These are phyloP conservation scores for Papilio machaon DNA, from an alignment of 1,140 invertebrate species.

Conservation along the genomic window DNA sequence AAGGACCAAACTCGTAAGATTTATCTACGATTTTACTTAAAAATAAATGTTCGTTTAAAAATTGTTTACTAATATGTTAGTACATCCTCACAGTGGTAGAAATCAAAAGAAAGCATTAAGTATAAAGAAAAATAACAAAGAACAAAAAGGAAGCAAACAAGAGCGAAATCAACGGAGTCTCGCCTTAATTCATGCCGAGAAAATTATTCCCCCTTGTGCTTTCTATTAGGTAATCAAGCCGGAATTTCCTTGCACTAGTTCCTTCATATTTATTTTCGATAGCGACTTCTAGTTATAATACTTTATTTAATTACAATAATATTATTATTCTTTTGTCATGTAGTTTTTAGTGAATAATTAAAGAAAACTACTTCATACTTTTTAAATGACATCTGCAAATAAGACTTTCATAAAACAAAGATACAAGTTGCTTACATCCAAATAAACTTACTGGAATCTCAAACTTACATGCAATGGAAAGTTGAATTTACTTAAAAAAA, in stretches of 20 bases:
- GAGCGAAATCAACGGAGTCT: conserved; percentile 38
- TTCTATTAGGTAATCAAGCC: conserved; percentile 38
- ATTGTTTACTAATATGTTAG: conserved; percentile 5
- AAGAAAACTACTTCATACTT: too few relatives aligned
- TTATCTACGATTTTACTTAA: not conserved
- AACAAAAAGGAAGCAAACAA: conserved; percentile 38
- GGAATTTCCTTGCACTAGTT: conserved; percentile 28
- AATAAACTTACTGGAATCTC: too few relatives aligned
- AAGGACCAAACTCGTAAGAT: not conserved
- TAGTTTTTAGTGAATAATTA: too few relatives aligned
- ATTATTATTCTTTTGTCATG: not conserved
- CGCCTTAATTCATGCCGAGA: conserved; percentile 36
- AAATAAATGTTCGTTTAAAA: conserved; percentile 3
- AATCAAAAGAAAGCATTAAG: conserved; percentile 22
- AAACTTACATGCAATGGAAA: too few relatives aligned
- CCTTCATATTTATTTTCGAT: conserved; percentile 15
- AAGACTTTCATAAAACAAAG: too few relatives aligned
- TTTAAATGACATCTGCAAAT: too few relatives aligned
- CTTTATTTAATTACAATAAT: not conserved
- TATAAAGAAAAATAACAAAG: conserved; percentile 38
- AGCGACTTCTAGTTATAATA: not conserved
- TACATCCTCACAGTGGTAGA: not conserved
- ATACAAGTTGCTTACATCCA: too few relatives aligned
- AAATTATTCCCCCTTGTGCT: conserved; percentile 39
- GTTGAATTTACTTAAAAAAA: too few relatives aligned